These are phyloP conservation scores for Clepsis dumicolana DNA, from an alignment of 2,888 invertebrate species.

Conservation along the genomic window DNA sequence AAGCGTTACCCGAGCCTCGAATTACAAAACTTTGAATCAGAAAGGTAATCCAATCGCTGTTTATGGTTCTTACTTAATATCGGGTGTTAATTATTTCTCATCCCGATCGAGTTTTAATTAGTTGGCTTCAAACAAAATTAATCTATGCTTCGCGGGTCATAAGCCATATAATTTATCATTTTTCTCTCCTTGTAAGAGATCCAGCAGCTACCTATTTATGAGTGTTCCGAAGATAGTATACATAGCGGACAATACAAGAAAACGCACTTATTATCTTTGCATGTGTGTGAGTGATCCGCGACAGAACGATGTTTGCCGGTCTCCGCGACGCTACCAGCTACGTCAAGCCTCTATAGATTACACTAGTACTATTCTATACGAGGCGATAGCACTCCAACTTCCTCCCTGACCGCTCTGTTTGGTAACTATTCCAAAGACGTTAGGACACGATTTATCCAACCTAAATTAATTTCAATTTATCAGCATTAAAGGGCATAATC, in stretches of 20 bases:
- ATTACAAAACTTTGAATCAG: slow-evolving; percentile 17
- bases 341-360: slow-evolving; percentile 63
- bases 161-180: no score
- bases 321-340: background rate
- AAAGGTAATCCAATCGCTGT: slow-evolving; percentile 18
- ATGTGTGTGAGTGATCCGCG: background rate
- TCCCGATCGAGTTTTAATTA: slow-evolving; percentile 13
- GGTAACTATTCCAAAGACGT: slow-evolving; percentile 51
- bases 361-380: no score
- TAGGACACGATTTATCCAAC: slow-evolving; percentile 39
- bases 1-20: background rate
- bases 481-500: background rate
- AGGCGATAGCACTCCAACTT: slow-evolving; percentile 69
- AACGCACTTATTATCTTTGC: background rate
- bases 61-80: slow-evolving; percentile 21
- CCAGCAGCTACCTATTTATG: no score
- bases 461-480: background rate
- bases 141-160: slow-evolving; percentile 6
- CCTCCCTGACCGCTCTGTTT: slow-evolving; percentile 53
- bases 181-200: no score
- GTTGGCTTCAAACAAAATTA: slow-evolving; percentile 13
- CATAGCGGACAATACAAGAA: no score
- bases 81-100: slow-evolving; percentile 8
- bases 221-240: no score
- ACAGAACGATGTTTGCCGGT: background rate